Evolutionary conservation across 2,113 vertebrate species (phyloP), one percentile per base, ranked within the genome.

Genomic region (Fulica atra): DNA sequence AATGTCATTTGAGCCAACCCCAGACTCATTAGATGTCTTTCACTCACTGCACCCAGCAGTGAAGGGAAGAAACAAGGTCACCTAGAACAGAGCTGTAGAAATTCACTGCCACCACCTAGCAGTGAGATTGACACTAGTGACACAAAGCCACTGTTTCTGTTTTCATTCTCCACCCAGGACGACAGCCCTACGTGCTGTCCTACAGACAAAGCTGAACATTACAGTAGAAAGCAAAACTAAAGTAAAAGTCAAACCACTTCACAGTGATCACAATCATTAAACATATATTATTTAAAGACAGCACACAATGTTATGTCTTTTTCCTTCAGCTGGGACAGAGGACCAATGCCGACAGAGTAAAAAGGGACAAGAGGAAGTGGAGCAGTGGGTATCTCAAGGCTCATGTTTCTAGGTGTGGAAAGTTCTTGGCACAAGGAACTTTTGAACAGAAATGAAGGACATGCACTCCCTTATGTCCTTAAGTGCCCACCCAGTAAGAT

Each of bases 21-120:
- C 63, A 35, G 44, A 60, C 72, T 60, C 82, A 63, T 54, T 9
- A 63, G 64, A 50, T 21, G 18, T 10, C 86, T 36, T 56, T 78
- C 72, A 66, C 18, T 51, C 2, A 29, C 31, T 3, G 6, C 59
- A 94, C 72, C 48, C 86, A 92, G 59, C 79, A 25, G 69, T 10
- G 64, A 93, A 88, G 64, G 36, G 50, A 81, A 66, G 42, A 81
- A 92, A 86, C 69, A 89, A 89, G 89, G 92, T 89, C 77, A 87
- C 9, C 15, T 36, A 1, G 31, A 63, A 59, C 46, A 35, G 68
- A 86, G 80, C 60, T 51, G 42, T 3, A 66, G 51, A 57, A 70
- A 78, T 51, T 66, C 81, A 59, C 69, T 81, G 83, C 54, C 80
- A 77, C 42, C 56, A 59, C 21, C 60, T n/a, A 6, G 0, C 86